phyloP scores from a whole-genome alignment of 2,888 invertebrate species.

The Diogma glabrata region DNA sequence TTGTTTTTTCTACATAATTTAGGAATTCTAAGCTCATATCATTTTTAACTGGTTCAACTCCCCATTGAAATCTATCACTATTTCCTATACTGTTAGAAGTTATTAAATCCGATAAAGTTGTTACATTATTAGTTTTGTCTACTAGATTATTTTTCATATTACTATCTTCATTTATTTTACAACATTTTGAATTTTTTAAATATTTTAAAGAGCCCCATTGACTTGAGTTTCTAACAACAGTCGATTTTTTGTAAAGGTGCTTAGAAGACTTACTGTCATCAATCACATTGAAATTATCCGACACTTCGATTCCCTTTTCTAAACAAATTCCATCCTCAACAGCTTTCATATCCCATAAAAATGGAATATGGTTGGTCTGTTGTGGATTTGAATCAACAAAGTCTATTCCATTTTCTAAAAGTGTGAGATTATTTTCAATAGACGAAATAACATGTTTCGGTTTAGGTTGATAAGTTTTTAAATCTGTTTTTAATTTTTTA shows the following conservation, averaged over 20 bases:
- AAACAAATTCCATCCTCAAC: conserved; percentile 31
- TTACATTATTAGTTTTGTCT: conserved; percentile 21
- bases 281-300: too few relatives aligned
- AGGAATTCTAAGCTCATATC: conserved; percentile 16
- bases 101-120: conserved; percentile 30
- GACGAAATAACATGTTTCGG: conserved; percentile 2
- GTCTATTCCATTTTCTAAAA: conserved; percentile 32
- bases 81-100: conserved; percentile 31
- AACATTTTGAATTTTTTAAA: background rate
- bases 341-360: conserved; percentile 35
- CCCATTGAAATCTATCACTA: conserved; percentile 28
- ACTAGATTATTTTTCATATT: conserved; percentile 7
- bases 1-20: conserved; percentile 5
- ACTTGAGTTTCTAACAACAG: too few relatives aligned
- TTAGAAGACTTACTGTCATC: conserved; percentile 18
- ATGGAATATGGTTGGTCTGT: too few relatives aligned
- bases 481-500: conserved; percentile 22
- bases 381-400: too few relatives aligned
- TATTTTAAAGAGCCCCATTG: too few relatives aligned
- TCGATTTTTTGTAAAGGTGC: conserved; percentile 29
- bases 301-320: background rate
- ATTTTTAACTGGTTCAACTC: conserved; percentile 34
- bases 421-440: conserved; percentile 32
- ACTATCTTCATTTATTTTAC: conserved; percentile 13
- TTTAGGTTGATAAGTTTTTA: conserved; percentile 18